Evolutionary conservation across 1,140 invertebrate species (phyloP).

Genomic region (Papilio glaucus): DNA sequence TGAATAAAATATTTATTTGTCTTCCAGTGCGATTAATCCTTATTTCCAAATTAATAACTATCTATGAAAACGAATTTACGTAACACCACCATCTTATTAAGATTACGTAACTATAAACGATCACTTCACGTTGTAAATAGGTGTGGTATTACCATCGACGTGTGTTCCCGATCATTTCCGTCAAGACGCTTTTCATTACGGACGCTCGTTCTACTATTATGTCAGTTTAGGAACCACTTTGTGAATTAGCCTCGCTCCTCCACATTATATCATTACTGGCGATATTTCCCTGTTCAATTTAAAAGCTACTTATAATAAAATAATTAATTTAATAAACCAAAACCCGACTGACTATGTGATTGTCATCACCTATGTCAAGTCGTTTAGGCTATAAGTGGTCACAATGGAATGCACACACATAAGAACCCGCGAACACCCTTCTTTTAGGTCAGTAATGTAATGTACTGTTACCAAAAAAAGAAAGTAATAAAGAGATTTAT

Average conservation of each 20-base stretch:
- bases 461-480: too few species aligned
- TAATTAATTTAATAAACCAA: too few species aligned
- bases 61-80: background rate
- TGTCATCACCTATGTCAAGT: too few species aligned
- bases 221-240: conserved; percentile 17
- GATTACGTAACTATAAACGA: conserved; percentile 18
- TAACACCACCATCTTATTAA: background rate
- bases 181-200: conserved; percentile 13
- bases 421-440: too few species aligned
- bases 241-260: conserved; percentile 22
- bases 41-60: background rate
- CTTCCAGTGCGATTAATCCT: background rate
- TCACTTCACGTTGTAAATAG: conserved; percentile 21
- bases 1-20: background rate
- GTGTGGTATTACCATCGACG: conserved; percentile 10
- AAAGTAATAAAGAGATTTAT: too few species aligned
- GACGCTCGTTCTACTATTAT: conserved; percentile 11
- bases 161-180: conserved; percentile 28
- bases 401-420: too few species aligned
- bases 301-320: background rate
- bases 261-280: background rate
- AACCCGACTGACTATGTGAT: too few species aligned
- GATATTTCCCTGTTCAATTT: background rate
- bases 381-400: too few species aligned
- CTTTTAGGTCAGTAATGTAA: too few species aligned